Evolutionary conservation across 2,113 vertebrate species (phyloP).

Genomic region (Pluvianellus socialis): DNA sequence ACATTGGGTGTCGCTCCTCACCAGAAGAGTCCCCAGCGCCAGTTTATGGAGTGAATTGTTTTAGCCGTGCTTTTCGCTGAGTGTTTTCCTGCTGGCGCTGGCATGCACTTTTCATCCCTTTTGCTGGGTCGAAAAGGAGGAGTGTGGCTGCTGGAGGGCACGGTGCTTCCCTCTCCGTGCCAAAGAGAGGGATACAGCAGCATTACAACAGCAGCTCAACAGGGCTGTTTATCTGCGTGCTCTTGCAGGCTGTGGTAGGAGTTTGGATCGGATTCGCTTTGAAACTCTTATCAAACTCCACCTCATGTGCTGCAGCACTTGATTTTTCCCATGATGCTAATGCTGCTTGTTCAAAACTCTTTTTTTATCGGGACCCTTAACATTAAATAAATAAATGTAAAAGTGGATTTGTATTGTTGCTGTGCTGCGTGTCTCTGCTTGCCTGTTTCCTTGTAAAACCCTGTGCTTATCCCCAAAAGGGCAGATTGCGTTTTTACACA

Average conservation of each 20-base stretch:
- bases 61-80: background rate
- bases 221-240: background rate
- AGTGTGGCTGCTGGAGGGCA: background rate
- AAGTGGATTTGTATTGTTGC: background rate
- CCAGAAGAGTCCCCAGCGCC: background rate
- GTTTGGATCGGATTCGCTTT: background rate
- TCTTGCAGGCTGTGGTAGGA: background rate
- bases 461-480: too few species aligned
- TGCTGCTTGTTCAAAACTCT: background rate
- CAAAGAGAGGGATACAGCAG: background rate
- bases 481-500: too few species aligned
- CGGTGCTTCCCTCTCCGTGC: fast-evolving
- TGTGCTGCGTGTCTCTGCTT: too few species aligned
- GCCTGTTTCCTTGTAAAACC: too few species aligned
- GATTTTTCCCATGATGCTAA: background rate
- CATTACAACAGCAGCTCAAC: fast-evolving
- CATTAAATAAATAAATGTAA: background rate
- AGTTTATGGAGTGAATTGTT: background rate
- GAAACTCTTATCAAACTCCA: background rate
- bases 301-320: background rate
- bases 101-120: background rate
- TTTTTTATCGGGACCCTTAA: too few species aligned
- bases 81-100: fast-evolving
- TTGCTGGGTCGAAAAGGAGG: fast-evolving
- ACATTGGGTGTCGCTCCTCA: fast-evolving